Evolutionary conservation across 1,140 invertebrate genomes (phyloP), one percentile per base, ranked within the genome.

Genomic region (Aplysia californica): DNA sequence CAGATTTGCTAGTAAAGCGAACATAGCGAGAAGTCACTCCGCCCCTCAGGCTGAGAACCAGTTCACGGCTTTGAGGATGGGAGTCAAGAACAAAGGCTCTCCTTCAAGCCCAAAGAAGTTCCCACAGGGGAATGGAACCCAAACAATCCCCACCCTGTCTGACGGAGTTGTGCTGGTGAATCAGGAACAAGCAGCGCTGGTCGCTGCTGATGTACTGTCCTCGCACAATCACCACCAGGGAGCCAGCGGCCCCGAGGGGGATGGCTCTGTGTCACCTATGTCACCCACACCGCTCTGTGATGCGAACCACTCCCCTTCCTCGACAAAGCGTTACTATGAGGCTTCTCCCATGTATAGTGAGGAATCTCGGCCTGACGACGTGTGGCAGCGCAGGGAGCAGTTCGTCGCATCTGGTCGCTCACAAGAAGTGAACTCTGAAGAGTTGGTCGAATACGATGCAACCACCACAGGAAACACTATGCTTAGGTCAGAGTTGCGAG

Each of bases 371-470:
- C 39, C 61, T 59, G 2, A 31, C 2, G 72, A 65, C 50, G 72
- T 75, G 29, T 64, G 36, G 29, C 59, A 50, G 29, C 50, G 72
- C 18, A 65, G 72, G 35, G 72, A 65, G 18, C 39, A 73, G 5
- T 73, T 59, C 61, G n/a, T 31, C 10, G n/a, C 23, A 29, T 36
- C 23, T 64, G 69, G 56, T 66, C 68, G 33, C 18, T 70, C 58
- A 29, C 56, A 55, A 35, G 50, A 21, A 36, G 26, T 50, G 59
- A 31, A 61, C 21, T 69, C 18, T 44, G 50, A 55, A 23, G 66
- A 41, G 29, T 59, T 68, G 0, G 55, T 41, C 1, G 66, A n/a
- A 68, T 2, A 70, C n/a, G 10, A n/a, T 26, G 29, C 2, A 10
- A n/a, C 44, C 44, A 71, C 5, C 4, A 33, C 4, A 2, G 21